Evolutionary conservation across 35 echinoderm and acorn worm genomes (phyloP), one percentile per base, ranked within the genome.

Genomic region (Ophiothrix spiculata): DNA sequence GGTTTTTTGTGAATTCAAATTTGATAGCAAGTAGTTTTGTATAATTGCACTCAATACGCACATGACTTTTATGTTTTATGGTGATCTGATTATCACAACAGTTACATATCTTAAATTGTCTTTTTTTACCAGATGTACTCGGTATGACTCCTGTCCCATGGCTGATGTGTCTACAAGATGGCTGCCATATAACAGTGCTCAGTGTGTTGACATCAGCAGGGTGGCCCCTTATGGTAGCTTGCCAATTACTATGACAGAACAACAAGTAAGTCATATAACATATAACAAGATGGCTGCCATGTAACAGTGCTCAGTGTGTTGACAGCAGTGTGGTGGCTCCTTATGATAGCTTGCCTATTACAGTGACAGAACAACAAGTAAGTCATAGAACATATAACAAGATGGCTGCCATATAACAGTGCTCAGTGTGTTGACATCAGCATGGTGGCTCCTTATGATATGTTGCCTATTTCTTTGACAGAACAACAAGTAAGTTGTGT

Each of bases 351-450:
- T n/a, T n/a, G n/a, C n/a, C n/a, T n/a, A n/a, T n/a, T n/a, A n/a
- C n/a, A n/a, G n/a, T n/a, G n/a, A n/a, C n/a, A n/a, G n/a, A n/a
- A n/a, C n/a, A n/a, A n/a, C n/a, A n/a, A n/a, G n/a, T n/a, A n/a
- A n/a, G n/a, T n/a, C n/a, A n/a, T n/a, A n/a, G n/a, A n/a, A n/a
- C n/a, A n/a, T n/a, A n/a, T n/a, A n/a, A n/a, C n/a, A n/a, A n/a
- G n/a, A n/a, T n/a, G n/a, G n/a, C n/a, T n/a, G n/a, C n/a, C n/a
- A n/a, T n/a, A n/a, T n/a, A n/a, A n/a, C n/a, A n/a, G n/a, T n/a
- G n/a, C n/a, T n/a, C 76, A 88, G 78, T 88, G 86, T 80, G 37
- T 81, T 32, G 14, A 38, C n/a, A 88, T 88, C 32, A 80, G 37
- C n/a, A n/a, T 80, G 29, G 37, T 88, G 0, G 29, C 40, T 78